Conservation (phyloP, 2,888 invertebrate species). For the Drosophila parthenogenetica region DNA sequence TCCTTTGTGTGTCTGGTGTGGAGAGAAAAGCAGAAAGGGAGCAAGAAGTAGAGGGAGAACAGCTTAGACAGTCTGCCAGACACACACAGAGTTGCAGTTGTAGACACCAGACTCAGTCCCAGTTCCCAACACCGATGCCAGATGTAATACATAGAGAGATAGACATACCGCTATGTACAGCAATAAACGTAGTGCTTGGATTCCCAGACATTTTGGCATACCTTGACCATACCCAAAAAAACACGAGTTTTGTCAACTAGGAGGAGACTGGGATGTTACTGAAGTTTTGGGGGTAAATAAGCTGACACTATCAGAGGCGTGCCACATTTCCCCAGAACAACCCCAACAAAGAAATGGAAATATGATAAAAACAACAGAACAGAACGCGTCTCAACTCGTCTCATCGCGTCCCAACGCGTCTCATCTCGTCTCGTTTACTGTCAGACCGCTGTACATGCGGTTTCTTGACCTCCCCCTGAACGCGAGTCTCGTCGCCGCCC, state of each 20-base stretch:
- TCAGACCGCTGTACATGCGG: conserved; percentile 55
- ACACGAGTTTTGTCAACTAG: conserved; percentile 54
- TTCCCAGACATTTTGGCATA: conserved; percentile 56
- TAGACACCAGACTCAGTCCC: conserved; percentile 11
- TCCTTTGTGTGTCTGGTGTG: conserved; percentile 57
- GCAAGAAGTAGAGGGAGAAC: neutral
- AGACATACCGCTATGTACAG: conserved; percentile 7
- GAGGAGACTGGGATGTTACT: neutral
- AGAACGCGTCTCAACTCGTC: conserved; percentile 1
- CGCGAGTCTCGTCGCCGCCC: neutral
- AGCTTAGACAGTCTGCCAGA: conserved; percentile 24
- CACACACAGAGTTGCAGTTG: conserved; percentile 13
- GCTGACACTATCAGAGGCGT: conserved; percentile 56
- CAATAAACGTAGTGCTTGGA: conserved; percentile 12
- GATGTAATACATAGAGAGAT: conserved; percentile 49
- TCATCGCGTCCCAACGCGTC: no score
- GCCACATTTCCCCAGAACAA: conserved; percentile 54
- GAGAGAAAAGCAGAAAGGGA: neutral
- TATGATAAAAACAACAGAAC: conserved; percentile 19
- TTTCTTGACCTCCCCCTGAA: conserved; percentile 80
- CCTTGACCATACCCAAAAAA: conserved; percentile 84
- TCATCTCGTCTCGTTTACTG: no score
- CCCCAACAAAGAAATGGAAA: conserved; percentile 21
- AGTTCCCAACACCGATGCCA: conserved; percentile 1
- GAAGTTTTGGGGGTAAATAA: conserved; percentile 61